A percentile compares a stretch with the other conserved stretches of the same genome.
phyloP scores from a whole-genome alignment of 2,888 invertebrate species.

The Phyllotreta striolata region DNA sequence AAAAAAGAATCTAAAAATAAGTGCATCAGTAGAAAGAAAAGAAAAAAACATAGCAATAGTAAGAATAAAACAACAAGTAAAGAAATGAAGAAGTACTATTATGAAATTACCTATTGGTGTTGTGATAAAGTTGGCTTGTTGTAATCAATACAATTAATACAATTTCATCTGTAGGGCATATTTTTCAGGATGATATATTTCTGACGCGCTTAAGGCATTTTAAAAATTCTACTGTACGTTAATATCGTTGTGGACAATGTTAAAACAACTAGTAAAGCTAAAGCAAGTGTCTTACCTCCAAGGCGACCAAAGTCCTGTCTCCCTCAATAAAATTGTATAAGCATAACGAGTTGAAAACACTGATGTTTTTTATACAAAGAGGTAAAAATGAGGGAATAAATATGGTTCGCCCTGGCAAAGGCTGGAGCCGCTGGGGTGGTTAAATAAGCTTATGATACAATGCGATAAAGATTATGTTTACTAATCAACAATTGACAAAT shows the following conservation, averaged over 20 bases:
- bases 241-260: conserved; percentile 17
- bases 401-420: conserved; percentile 70
- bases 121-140: too few species aligned
- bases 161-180: too few species aligned
- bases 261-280: conserved; percentile 23
- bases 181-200: too few species aligned
- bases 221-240: not conserved
- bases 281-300: conserved; percentile 52
- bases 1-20: too few species aligned
- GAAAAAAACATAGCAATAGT: too few species aligned
- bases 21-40: too few species aligned
- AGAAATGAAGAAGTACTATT: too few species aligned
- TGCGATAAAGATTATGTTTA: conserved; percentile 39
- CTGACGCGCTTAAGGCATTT: too few species aligned
- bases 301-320: conserved; percentile 51
- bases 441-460: conserved; percentile 50
- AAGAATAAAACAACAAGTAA: too few species aligned
- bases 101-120: too few species aligned
- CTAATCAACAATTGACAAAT: conserved; percentile 38
- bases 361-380: conserved; percentile 23
- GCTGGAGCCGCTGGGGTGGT: conserved; percentile 65
- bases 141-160: too few species aligned
- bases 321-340: conserved; percentile 46
- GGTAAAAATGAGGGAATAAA: conserved; percentile 55
- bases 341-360: not conserved